These are phyloP conservation scores for Ectemnius cavifrons DNA, from an alignment of 2,888 invertebrate genomes.

Conservation along the genomic window DNA sequence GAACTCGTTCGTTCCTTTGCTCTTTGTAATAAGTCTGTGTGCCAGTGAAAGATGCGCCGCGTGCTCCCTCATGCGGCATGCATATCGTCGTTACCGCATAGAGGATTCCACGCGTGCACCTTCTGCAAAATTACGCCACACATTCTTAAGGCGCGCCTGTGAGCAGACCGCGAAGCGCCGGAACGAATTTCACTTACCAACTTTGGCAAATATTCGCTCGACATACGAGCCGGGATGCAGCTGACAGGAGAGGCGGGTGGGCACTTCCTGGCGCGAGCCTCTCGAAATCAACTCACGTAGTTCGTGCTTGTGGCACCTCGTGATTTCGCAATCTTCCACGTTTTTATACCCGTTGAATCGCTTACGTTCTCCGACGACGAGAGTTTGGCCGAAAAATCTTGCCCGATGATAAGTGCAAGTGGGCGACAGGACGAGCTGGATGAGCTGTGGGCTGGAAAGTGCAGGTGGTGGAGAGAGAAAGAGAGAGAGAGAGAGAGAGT, in stretches of 20 bases:
- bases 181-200: constrained; percentile 60
- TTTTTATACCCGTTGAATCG: constrained; percentile 44
- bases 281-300: constrained; percentile 58
- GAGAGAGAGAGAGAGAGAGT: no score
- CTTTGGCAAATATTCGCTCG: constrained; percentile 60
- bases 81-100: constrained; percentile 10
- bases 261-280: constrained; percentile 31
- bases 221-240: constrained; percentile 56
- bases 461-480: no score
- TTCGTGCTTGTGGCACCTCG: constrained; percentile 56
- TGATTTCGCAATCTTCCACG: constrained; percentile 51
- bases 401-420: constrained; percentile 31
- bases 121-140: constrained; percentile 47
- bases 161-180: constrained; percentile 32
- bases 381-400: constrained; percentile 41
- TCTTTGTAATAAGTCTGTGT: no score
- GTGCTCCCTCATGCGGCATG: neutral
- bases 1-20: no score
- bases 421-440: no score
- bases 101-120: constrained; percentile 40
- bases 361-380: constrained; percentile 18
- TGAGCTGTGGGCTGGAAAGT: no score
- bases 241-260: constrained; percentile 51
- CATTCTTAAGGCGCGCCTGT: constrained; percentile 45
- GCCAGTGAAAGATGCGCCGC: neutral